These are phyloP conservation scores for Echinometra lucunter DNA, from an alignment of 53 echinoderm and acorn worm genomes.

Conservation along the genomic window DNA sequence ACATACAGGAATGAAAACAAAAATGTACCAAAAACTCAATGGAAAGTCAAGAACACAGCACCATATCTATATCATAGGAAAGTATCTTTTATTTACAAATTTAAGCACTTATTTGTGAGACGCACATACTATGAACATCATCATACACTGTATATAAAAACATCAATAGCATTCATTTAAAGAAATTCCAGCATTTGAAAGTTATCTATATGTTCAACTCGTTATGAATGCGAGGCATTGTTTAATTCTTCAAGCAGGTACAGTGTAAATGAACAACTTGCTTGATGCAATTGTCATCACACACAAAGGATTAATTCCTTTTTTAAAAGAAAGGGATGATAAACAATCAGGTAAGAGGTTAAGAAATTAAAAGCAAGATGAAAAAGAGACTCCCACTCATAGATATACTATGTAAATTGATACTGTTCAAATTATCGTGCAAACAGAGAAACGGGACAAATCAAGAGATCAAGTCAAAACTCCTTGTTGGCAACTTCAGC, in stretches of 20 bases:
- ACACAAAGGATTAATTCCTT: no score
- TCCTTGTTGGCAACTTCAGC: no score
- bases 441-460: no score
- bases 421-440: no score
- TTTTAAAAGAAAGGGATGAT: no score
- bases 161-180: background rate
- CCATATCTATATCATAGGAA: background rate
- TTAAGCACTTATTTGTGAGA: background rate
- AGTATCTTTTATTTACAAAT: slow-evolving; percentile 49
- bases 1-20: no score
- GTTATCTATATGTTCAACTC: background rate
- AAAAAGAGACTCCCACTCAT: background rate
- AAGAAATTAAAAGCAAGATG: background rate
- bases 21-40: no score
- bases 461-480: no score
- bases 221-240: background rate
- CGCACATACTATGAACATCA: background rate
- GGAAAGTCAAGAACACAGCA: no score
- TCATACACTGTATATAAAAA: background rate
- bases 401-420: background rate
- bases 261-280: no score
- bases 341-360: background rate
- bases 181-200: background rate
- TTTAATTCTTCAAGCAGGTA: background rate
- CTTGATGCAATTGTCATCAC: background rate